Evolutionary conservation across 2,113 vertebrate species (phyloP).

Genomic region (Phalacrocorax brasilianus): DNA sequence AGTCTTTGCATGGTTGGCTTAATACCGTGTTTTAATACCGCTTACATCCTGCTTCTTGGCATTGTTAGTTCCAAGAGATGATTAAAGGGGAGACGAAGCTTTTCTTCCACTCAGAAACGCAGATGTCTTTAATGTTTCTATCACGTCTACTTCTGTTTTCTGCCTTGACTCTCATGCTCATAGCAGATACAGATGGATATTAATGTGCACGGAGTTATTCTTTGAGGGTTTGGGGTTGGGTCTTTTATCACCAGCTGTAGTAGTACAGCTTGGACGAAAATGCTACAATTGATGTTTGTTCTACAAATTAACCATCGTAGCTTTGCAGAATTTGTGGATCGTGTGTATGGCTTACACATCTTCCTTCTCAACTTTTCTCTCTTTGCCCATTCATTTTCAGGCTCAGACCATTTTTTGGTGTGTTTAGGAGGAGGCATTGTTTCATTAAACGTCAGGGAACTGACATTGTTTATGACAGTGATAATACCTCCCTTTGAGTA

Average conservation of each 20-base stretch:
- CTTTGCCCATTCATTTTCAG: neutral
- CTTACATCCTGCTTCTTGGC: neutral
- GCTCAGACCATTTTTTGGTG: neutral
- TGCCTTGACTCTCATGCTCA: neutral
- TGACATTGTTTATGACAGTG: neutral
- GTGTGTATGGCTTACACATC: neutral
- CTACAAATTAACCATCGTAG: neutral
- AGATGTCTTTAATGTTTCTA: neutral
- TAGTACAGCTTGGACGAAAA: neutral
- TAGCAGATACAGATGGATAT: neutral
- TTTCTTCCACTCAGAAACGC: neutral
- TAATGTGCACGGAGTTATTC: neutral
- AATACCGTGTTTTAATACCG: fast-evolving
- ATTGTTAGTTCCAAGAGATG: fast-evolving
- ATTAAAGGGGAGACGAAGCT: neutral
- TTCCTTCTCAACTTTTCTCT: neutral
- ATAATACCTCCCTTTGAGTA: neutral
- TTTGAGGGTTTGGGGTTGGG: neutral
- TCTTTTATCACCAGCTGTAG: neutral
- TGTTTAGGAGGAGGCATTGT: neutral
- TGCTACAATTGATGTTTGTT: neutral
- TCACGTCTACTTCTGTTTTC: neutral
- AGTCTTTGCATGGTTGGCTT: fast-evolving
- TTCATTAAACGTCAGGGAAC: neutral
- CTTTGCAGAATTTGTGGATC: neutral